Conservation (phyloP, 2,888 invertebrate species). For the Pilophorus perplexus region DNA sequence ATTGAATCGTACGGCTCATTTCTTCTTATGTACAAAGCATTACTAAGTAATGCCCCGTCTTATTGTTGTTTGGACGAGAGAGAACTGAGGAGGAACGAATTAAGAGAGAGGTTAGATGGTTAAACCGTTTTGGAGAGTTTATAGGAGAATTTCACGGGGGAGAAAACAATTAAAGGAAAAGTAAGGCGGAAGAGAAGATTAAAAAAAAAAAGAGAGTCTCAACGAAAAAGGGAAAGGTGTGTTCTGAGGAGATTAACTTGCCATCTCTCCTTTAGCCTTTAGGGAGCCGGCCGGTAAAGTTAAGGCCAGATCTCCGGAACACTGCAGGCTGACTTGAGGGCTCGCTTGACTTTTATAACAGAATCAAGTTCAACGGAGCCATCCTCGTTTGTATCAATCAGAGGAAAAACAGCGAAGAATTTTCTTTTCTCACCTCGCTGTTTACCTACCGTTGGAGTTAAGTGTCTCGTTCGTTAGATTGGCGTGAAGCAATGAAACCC, state of each 20-base stretch:
- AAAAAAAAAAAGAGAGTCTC: conserved; percentile 1
- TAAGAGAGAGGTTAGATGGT: background rate
- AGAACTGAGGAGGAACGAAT: no score
- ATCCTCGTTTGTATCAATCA: conserved; percentile 25
- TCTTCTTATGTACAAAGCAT: no score
- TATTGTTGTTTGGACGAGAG: no score
- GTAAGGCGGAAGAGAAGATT: background rate
- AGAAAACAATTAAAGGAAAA: conserved; percentile 9
- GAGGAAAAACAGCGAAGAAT: conserved; percentile 2
- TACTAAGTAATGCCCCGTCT: no score
- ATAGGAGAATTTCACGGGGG: conserved; percentile 17
- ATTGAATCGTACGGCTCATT: no score
- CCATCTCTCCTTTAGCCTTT: background rate
- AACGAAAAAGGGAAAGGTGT: conserved; percentile 14
- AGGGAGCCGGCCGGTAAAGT: background rate
- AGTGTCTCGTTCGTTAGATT: no score
- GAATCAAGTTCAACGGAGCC: conserved; percentile 26
- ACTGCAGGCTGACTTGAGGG: background rate
- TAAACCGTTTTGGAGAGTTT: conserved; percentile 28
- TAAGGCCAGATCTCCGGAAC: background rate
- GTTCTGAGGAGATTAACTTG: conserved; percentile 17
- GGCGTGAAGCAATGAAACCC: no score
- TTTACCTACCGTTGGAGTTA: background rate
- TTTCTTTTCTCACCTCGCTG: background rate
- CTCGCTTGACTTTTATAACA: conserved; percentile 16